These are phyloP conservation scores for Tor tambroides DNA, from an alignment of 2,113 vertebrate species.

Conservation along the genomic window DNA sequence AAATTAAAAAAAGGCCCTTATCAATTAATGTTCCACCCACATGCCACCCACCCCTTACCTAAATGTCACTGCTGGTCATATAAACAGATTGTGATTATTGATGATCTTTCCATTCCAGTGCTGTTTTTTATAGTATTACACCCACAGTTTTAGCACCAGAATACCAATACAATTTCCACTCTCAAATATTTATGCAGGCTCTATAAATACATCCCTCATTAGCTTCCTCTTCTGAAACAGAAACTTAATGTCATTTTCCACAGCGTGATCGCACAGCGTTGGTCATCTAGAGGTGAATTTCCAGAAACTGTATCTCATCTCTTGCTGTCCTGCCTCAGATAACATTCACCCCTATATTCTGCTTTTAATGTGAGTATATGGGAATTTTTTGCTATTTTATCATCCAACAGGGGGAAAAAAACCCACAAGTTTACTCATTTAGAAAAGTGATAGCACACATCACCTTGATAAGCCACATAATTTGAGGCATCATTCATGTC, in stretches of 20 bases:
- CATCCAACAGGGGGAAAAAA: background rate
- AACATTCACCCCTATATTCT: background rate
- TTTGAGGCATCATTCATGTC: background rate
- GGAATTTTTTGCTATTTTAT: background rate
- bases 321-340: background rate
- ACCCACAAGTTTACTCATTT: background rate
- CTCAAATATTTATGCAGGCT: constrained; percentile 29
- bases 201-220: constrained; percentile 42
- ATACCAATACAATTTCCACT: constrained; percentile 43
- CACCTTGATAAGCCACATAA: background rate
- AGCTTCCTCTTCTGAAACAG: constrained; percentile 21
- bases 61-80: constrained; percentile 17
- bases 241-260: constrained; percentile 40
- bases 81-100: constrained; percentile 23
- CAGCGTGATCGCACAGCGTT: background rate
- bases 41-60: background rate
- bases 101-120: constrained; percentile 39
- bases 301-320: background rate
- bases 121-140: background rate
- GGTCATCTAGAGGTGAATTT: background rate
- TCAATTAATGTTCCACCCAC: background rate
- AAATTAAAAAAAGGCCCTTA: constrained; percentile 36
- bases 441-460: background rate
- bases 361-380: background rate
- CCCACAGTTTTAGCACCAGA: background rate